A percentile compares a stretch with the other conserved stretches of the same genome.
Conservation (phyloP, 2,888 invertebrate species). For the Perizoma flavofasciatum region DNA sequence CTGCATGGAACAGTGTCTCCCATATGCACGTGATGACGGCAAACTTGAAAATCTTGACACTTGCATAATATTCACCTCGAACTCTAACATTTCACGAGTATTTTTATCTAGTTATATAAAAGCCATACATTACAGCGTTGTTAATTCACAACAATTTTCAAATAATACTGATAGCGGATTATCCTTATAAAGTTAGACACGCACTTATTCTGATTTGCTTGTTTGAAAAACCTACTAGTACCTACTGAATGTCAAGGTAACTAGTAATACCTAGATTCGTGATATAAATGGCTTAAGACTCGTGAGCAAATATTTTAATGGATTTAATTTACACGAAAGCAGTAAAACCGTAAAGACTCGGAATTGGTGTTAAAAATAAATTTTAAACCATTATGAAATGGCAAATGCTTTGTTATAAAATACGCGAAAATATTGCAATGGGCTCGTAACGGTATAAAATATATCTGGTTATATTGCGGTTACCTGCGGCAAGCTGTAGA, state of each 20-base stretch:
- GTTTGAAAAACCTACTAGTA: too few species aligned
- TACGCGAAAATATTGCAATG: slow-evolving; percentile 59
- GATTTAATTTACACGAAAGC: slow-evolving; percentile 31
- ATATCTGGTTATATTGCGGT: slow-evolving; percentile 70
- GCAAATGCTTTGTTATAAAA: slow-evolving; percentile 56
- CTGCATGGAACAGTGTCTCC: slow-evolving; percentile 72
- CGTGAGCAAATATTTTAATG: slow-evolving; percentile 34
- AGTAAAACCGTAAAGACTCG: slow-evolving; percentile 32
- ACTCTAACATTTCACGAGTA: slow-evolving; percentile 31
- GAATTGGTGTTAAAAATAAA: slow-evolving; percentile 52
- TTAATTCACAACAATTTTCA: slow-evolving; percentile 22
- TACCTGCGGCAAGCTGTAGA: slow-evolving; percentile 67
- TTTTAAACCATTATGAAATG: slow-evolving; percentile 53
- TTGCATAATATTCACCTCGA: slow-evolving; percentile 46
- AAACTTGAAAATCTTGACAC: slow-evolving; percentile 71
- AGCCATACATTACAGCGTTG: slow-evolving; percentile 21
- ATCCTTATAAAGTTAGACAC: slow-evolving; percentile 22
- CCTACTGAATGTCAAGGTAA: slow-evolving; percentile 24
- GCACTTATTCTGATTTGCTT: slow-evolving; percentile 23
- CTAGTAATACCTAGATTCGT: slow-evolving; percentile 19
- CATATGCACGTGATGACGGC: slow-evolving; percentile 76
- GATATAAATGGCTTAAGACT: slow-evolving; percentile 25
- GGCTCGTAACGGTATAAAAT: slow-evolving; percentile 63
- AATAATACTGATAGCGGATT: slow-evolving; percentile 21
- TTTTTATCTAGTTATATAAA: slow-evolving; percentile 19